Conservation (phyloP, 1,140 invertebrate species). For the Heliconius hewitsoni region DNA sequence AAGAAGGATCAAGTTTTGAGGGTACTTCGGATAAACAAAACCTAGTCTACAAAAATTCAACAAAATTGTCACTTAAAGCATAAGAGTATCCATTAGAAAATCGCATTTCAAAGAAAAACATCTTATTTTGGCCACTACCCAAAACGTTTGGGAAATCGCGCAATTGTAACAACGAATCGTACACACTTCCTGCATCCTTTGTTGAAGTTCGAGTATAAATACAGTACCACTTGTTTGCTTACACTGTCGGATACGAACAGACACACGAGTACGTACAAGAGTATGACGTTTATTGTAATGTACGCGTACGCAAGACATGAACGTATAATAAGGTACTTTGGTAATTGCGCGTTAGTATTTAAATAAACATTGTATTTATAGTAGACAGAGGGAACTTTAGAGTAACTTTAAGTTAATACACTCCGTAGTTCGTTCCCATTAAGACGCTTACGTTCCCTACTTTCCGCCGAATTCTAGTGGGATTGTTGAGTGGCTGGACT, state of each 20-base stretch:
- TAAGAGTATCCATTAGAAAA: conserved; percentile 30
- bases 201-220: conserved; percentile 13
- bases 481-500: too few relatives aligned
- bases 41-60: too few relatives aligned
- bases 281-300: conserved; percentile 8
- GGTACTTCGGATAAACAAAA: neutral
- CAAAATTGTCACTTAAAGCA: neutral
- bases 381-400: too few relatives aligned
- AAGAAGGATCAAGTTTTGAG: neutral
- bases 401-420: too few relatives aligned
- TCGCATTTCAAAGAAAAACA: conserved; percentile 41
- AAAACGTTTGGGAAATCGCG: conserved; percentile 30
- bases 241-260: conserved; percentile 1
- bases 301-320: neutral
- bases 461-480: too few relatives aligned
- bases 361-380: neutral
- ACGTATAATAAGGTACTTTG: neutral
- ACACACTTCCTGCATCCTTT: conserved; percentile 28
- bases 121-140: conserved; percentile 31
- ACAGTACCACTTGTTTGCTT: conserved; percentile 1
- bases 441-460: too few relatives aligned
- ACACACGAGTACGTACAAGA: neutral
- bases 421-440: too few relatives aligned
- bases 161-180: conserved; percentile 13
- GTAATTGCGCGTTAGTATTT: neutral